Evolutionary conservation across 2,888 invertebrate species (phyloP).

Genomic region (Lordiphosa andalusiaca): DNA sequence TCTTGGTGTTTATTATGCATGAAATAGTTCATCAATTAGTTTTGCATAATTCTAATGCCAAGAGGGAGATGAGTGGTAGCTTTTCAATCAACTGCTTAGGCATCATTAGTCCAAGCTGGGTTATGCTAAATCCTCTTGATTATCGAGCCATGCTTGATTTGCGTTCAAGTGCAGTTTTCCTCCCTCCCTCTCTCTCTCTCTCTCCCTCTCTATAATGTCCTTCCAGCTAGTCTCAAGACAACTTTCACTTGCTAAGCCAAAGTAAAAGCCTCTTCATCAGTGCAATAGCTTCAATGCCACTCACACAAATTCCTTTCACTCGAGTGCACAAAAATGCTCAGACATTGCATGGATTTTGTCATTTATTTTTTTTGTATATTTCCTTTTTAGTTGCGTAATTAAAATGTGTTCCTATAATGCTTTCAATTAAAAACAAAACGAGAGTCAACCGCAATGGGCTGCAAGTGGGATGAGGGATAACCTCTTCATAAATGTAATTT

Average conservation of each 20-base stretch:
- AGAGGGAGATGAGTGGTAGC: slow-evolving; percentile 2
- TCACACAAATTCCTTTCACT: slow-evolving; percentile 26
- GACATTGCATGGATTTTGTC: slow-evolving; percentile 8
- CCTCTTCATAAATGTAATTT: slow-evolving; percentile 60
- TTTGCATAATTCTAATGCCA: slow-evolving; percentile 2
- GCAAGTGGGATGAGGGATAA: slow-evolving; percentile 11
- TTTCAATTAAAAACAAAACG: slow-evolving; percentile 56
- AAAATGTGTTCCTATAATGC: slow-evolving; percentile 62
- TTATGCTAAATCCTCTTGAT: slow-evolving; percentile 19
- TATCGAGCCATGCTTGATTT: slow-evolving; percentile 31
- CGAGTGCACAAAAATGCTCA: not conserved
- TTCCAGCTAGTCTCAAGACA: slow-evolving; percentile 35
- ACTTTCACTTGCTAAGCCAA: slow-evolving; percentile 42
- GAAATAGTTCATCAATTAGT: slow-evolving; percentile 1
- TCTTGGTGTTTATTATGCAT: not conserved
- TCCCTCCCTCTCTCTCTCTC: not conserved
- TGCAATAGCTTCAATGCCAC: slow-evolving; percentile 34
- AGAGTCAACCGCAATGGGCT: not conserved
- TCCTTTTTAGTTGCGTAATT: slow-evolving; percentile 48
- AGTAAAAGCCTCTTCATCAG: slow-evolving; percentile 29
- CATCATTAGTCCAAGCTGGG: slow-evolving; percentile 3
- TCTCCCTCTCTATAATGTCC: not conserved
- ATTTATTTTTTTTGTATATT: not conserved
- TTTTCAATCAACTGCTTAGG: not conserved
- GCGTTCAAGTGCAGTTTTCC: slow-evolving; percentile 9